Base-by-base conservation (phyloP, 2,888 invertebrate genomes). In the Charanyca ferruginea region DNA sequence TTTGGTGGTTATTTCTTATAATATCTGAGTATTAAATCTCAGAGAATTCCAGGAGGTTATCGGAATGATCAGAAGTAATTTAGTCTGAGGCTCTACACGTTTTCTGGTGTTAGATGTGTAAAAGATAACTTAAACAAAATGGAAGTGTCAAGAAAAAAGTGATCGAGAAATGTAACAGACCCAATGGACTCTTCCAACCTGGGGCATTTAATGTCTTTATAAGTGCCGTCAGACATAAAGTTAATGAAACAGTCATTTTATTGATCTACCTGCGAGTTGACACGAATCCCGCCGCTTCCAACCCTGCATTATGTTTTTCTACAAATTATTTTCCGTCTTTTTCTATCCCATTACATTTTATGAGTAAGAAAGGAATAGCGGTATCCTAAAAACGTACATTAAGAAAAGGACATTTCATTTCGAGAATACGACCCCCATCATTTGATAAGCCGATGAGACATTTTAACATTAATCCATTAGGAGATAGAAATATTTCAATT, bases 211-310 rank as follows among this genome's bases (percentile, higher is more conserved):
- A 95, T 95, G 95, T 94, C 95, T 95, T 94, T 95, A 95, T 95
- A 95, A 95, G 94, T 95, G 95, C 91, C 90, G 89, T 90, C 91
- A 87, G 88, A 90, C 92, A 90, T 88, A 88, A 89, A 89, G 89
- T 87, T 94, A 94, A 95, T 95, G 94, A 95, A 95, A 95, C 89
- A 88, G 86, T 86, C 87, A 87, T 88, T 94, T 94, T 95, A 95
- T 94, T 93, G 94, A 92, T 94, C 94, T 95, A 95, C 95, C 95
- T 95, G 95, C 88, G 85, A 89, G 87, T 90, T 92, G 93, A 94
- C 93, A 93, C 91, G 91, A 92, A 91, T 88, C 88, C 87, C 78
- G 85, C 80, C 85, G 87, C 88, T 88, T 83, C 90, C 91, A 93
- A 93, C 93, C 93, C 91, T 88, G 86, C 86, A 94, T 94, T 94